phyloP scores from a whole-genome alignment of 2,888 invertebrate genomes.

The Synergus umbraculus region DNA sequence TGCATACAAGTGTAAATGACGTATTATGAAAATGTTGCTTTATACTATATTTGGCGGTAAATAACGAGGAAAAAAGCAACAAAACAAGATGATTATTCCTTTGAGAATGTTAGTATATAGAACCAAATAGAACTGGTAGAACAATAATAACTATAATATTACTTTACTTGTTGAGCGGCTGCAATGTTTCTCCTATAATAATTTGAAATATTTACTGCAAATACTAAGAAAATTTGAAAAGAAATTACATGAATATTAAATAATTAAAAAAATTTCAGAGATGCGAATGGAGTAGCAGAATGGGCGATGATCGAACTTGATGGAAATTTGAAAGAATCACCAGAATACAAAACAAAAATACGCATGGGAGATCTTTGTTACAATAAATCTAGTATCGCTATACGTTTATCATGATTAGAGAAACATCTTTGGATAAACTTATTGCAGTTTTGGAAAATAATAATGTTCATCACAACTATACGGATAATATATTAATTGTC shows the following conservation, averaged over 20 bases:
- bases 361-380: slow-evolving; percentile 93
- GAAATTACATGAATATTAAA: neutral
- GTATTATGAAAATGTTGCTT: no score
- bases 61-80: no score
- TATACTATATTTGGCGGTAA: no score
- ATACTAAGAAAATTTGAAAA: no score
- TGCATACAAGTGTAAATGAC: no score
- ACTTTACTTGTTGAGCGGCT: no score
- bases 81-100: no score
- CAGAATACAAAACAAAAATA: slow-evolving; percentile 77
- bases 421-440: slow-evolving; percentile 89
- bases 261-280: slow-evolving; percentile 9
- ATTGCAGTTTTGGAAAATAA: slow-evolving; percentile 87
- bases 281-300: slow-evolving; percentile 75
- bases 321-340: slow-evolving; percentile 89
- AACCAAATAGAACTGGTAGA: no score
- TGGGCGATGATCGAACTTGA: slow-evolving; percentile 94
- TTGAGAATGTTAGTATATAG: no score
- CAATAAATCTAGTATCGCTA: slow-evolving; percentile 85
- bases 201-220: no score
- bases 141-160: no score
- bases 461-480: slow-evolving; percentile 57
- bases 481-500: slow-evolving; percentile 62
- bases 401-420: slow-evolving; percentile 92
- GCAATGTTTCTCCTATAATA: no score